These are phyloP conservation scores for Otolemur crassicaudatus DNA, from an alignment of 2,797 vertebrate species.

Conservation along the genomic window DNA sequence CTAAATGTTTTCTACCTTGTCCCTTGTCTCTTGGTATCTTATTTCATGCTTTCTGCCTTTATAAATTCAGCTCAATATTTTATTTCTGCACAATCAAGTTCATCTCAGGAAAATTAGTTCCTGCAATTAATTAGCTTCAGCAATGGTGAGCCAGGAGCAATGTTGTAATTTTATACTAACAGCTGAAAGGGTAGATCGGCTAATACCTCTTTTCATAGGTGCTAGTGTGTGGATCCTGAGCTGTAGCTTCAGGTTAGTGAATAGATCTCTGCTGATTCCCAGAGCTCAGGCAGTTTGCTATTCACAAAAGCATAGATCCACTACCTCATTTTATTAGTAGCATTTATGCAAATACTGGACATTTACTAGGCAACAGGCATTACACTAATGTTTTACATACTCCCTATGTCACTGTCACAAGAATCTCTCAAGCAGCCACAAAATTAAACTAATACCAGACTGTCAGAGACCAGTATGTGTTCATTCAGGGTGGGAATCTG, in stretches of 20 bases:
- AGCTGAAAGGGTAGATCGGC: constrained; percentile 74
- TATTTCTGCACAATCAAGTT: constrained; percentile 78
- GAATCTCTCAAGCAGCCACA: neutral
- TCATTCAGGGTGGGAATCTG: neutral
- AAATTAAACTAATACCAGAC: neutral
- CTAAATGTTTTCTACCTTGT: constrained; percentile 70
- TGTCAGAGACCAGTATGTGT: neutral
- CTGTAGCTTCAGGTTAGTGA: neutral
- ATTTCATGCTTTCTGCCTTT: constrained; percentile 77
- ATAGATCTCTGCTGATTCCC: neutral
- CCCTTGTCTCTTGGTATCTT: constrained; percentile 4
- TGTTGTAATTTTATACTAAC: constrained; percentile 58
- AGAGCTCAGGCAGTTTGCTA: neutral
- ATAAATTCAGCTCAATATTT: constrained; percentile 76
- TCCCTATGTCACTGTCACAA: neutral
- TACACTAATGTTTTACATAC: neutral
- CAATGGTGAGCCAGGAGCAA: constrained; percentile 72
- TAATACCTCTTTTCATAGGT: constrained; percentile 51
- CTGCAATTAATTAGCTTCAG: constrained; percentile 79
- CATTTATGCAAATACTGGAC: neutral
- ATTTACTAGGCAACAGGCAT: neutral
- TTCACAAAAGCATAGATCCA: neutral
- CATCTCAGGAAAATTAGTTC: constrained; percentile 80
- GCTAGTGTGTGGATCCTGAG: neutral
- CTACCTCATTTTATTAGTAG: constrained; percentile 12